Percentiles rank a stretch among this genome's conserved stretches.
Evolutionary conservation across 2,888 invertebrate genomes (phyloP).

Genomic region (Nephrotoma appendiculata): DNA sequence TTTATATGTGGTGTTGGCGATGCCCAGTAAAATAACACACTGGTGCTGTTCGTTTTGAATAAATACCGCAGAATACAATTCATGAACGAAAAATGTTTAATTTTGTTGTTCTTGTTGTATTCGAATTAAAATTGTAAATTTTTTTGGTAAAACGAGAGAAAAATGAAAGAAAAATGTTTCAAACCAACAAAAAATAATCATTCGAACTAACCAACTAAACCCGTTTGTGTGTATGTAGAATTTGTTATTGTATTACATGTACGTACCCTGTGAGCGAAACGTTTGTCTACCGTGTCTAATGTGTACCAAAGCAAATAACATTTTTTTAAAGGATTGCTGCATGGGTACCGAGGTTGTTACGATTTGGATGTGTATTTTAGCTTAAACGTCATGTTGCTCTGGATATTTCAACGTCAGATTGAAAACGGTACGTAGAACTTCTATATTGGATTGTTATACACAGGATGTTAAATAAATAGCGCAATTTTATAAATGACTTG

Average conservation of each 20-base stretch:
- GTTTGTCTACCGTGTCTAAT: background rate
- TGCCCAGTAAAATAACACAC: background rate
- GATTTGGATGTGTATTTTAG: background rate
- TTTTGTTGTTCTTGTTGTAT: background rate
- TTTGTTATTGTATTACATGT: background rate
- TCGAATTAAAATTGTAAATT: background rate
- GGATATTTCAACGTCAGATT: background rate
- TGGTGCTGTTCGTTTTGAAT: background rate
- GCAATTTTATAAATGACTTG: too few species aligned
- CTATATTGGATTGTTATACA: too few species aligned
- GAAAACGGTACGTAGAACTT: too few species aligned
- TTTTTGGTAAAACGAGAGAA: background rate
- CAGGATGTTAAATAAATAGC: too few species aligned
- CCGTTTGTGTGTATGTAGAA: background rate
- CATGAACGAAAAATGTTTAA: background rate
- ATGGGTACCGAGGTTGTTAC: too few species aligned
- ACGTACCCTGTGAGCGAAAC: background rate
- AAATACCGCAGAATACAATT: background rate
- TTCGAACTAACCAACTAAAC: background rate
- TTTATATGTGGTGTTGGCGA: background rate
- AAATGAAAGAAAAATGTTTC: background rate
- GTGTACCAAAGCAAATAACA: background rate
- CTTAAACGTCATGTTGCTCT: background rate
- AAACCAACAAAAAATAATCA: background rate
- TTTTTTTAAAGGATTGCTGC: background rate